These are phyloP conservation scores for Menura novaehollandiae DNA, from an alignment of 2,113 vertebrate genomes.

Conservation along the genomic window DNA sequence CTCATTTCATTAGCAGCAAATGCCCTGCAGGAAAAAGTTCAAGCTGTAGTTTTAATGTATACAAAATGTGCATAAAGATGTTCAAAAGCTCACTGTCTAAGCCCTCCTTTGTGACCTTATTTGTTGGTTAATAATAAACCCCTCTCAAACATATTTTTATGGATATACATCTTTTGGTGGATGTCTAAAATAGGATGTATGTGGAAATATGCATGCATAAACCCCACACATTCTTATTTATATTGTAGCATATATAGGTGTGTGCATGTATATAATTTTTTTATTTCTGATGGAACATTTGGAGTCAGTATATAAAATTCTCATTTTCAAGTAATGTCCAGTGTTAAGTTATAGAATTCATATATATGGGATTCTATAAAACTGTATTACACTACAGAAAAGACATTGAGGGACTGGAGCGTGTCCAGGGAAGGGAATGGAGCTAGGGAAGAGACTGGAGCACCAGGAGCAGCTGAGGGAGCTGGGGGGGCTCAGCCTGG, in stretches of 20 bases:
- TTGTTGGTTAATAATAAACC: neutral
- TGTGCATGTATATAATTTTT: neutral
- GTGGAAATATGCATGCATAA: neutral
- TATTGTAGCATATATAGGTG: neutral
- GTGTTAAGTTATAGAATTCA: neutral
- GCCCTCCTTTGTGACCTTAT: neutral
- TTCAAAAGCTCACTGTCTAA: neutral
- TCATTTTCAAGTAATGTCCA: neutral
- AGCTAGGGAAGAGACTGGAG: neutral
- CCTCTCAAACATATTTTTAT: fast-evolving
- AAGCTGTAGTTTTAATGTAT: neutral
- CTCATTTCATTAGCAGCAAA: neutral
- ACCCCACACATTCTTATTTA: neutral
- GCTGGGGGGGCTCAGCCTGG: neutral
- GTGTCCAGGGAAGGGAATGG: neutral
- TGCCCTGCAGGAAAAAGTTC: neutral
- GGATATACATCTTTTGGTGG: neutral
- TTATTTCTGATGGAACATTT: neutral
- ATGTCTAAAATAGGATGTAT: neutral
- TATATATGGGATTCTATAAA: neutral
- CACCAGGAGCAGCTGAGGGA: neutral
- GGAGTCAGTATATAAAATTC: neutral
- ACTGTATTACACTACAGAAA: neutral
- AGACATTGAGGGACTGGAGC: neutral
- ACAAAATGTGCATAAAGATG: neutral